phyloP scores from a whole-genome alignment of 2,797 vertebrate species.

The Otus scops region DNA sequence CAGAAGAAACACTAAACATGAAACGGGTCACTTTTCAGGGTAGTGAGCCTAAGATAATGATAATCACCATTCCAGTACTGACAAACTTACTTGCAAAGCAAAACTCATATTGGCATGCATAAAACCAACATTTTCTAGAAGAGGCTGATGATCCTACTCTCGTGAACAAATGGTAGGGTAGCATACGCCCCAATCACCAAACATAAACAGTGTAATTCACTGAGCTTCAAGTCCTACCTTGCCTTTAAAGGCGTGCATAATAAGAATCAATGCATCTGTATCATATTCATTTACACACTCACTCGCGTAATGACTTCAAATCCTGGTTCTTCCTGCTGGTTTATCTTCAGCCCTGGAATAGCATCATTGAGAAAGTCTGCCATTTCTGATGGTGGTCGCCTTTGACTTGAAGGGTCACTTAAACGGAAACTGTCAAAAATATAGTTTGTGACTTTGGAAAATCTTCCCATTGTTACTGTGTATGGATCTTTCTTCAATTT shows the following conservation, averaged over 20 bases:
- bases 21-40: background rate
- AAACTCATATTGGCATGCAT: background rate
- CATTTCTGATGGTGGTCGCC: conserved; percentile 89
- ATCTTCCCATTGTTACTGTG: conserved; percentile 86
- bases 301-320: conserved; percentile 97
- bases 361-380: conserved; percentile 88
- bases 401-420: conserved; percentile 80
- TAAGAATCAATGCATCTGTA: background rate
- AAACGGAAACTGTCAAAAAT: conserved; percentile 88
- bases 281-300: conserved; percentile 66
- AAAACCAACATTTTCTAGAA: background rate
- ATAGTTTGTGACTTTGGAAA: conserved; percentile 96
- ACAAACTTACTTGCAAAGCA: background rate
- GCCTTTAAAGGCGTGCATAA: background rate
- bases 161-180: background rate
- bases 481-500: conserved; percentile 91
- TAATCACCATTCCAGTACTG: background rate
- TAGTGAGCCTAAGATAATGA: background rate
- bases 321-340: conserved; percentile 94
- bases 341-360: conserved; percentile 93
- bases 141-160: background rate
- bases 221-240: background rate
- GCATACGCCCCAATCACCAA: accelerated
- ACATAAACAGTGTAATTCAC: background rate
- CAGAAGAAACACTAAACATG: background rate